Evolutionary conservation across 2,797 vertebrate species (phyloP), one percentile per base, ranked within the genome.

Genomic region (Myotis findleyi): DNA sequence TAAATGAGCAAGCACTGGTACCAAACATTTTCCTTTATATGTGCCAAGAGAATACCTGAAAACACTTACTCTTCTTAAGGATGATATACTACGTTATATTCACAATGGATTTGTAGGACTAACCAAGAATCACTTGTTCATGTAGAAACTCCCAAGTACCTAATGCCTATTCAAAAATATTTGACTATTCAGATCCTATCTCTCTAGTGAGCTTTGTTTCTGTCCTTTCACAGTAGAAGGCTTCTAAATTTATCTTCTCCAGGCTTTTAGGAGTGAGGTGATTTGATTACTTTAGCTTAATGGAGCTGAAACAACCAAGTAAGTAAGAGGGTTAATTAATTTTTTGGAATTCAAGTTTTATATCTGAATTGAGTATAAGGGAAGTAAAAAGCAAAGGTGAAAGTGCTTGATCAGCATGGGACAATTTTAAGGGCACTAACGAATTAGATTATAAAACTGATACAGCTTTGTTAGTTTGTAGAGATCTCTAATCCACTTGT

Each of bases 261-360:
- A 86, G 47, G 18, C 44, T 95, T 91, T 89, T 79, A 80, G 59
- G 71, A 95, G 83, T 80, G 83, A 96, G 64, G 53, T 81, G 17
- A 93, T 94, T 87, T 87, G 81, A 94, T 93, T 97, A 68, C 27
- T 88, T 88, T 53, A 76, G 84, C 66, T 89, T 96, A 96, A 96
- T 94, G 86, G 87, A 66, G 55, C 91, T 85, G 62, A 95, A 97
- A 95, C 27, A 89, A 86, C 38, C 36, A 76, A 85, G 49, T 91
- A 94, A 88, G 88, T 87, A 89, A 95, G 21, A 91, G 13, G 47
- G 72, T 73, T 91, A 96, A 96, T 95, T 95, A 95, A 95, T 96
- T 94, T 91, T 55, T 91, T 82, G 21, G 4, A 87, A 95, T 87
- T 30, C 36, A 94, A 94, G 72, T 89, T 96, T 95, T 86, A 94